Evolutionary conservation across 2,888 invertebrate genomes (phyloP).

Genomic region (Gandaritis pyraliata): DNA sequence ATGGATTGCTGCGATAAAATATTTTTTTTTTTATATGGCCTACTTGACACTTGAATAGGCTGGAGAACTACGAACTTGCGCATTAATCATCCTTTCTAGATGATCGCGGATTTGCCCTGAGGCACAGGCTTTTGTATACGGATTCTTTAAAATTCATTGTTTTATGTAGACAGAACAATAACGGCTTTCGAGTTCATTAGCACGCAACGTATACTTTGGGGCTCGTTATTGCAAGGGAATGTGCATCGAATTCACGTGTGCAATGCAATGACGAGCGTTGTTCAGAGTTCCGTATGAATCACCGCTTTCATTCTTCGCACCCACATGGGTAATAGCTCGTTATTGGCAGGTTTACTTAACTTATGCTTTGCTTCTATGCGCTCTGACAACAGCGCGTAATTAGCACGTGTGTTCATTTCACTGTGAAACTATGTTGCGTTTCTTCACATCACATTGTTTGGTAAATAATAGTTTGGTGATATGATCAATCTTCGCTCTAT

Average conservation of each 20-base stretch:
- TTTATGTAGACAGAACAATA: slow-evolving; percentile 29
- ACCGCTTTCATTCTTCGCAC: slow-evolving; percentile 73
- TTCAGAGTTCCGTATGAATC: slow-evolving; percentile 66
- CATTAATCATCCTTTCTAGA: slow-evolving; percentile 33
- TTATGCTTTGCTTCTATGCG: slow-evolving; percentile 42
- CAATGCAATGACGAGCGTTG: slow-evolving; percentile 45
- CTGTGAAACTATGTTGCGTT: slow-evolving; percentile 46
- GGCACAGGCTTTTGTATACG: slow-evolving; percentile 24
- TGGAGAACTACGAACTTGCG: slow-evolving; percentile 24
- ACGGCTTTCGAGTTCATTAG: slow-evolving; percentile 36
- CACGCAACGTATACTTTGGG: slow-evolving; percentile 39
- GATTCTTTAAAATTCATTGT: slow-evolving; percentile 27
- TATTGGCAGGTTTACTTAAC: slow-evolving; percentile 53
- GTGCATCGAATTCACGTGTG: slow-evolving; percentile 45
- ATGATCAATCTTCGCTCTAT: slow-evolving; percentile 3
- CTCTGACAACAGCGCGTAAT: slow-evolving; percentile 48
- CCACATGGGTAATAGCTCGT: slow-evolving; percentile 55
- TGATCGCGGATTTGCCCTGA: slow-evolving; percentile 20
- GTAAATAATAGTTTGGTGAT: slow-evolving; percentile 20
- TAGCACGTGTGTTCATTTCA: slow-evolving; percentile 45
- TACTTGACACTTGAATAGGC: slow-evolving; percentile 34
- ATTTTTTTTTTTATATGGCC: slow-evolving; percentile 28
- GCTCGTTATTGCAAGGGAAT: slow-evolving; percentile 36
- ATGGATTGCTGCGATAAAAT: slow-evolving; percentile 24
- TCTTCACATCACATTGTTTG: slow-evolving; percentile 35